Evolutionary conservation across 2,113 vertebrate species (phyloP), one percentile per base, ranked within the genome.

Genomic region (Nycticorax nycticorax): DNA sequence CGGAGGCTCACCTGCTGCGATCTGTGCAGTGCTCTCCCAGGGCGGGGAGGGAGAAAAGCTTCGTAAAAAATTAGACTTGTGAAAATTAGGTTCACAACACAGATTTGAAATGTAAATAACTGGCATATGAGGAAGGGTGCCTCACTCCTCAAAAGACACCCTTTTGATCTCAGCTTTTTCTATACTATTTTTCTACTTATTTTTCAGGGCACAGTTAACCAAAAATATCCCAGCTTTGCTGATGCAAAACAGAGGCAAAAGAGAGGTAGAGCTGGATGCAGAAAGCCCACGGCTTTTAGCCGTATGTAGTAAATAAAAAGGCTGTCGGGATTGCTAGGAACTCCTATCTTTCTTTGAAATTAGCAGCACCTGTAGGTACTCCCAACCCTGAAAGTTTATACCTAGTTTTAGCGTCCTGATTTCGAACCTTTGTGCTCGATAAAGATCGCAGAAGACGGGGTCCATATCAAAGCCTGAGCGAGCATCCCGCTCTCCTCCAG

Each of bases 381-480:
- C 41, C 32, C n/a, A 69, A 4, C 37, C 75, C 64, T 30, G n/a
- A 23, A 20, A 85, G 33, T 81, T 92, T 56, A 2, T n/a, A 23
- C 35, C 12, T 45, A 12, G 14, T 39, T 86, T 77, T 23, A 81
- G 52, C 91, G 68, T 87, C 57, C 55, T 8, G 19, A 20, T 88
- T 87, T 79, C 3, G 41, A 89, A 16, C 76, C 1, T 0, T 53
- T 0, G 2, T 30, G 47, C 56, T 45, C 1, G 9, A 21, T 85
- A 64, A 53, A 23, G 45, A 37, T 72, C 20, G 6, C 22, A 39
- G 69, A 35, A 56, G 48, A 39, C 0, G 1, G 73, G 66, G 86
- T 89, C 73, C 0, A 0, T 87, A 32, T 73, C 69, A 37, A 27
- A 26, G 19, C 39, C 59, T 18, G 67, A 62, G 13, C 0, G 0